Conservation (phyloP, 2,797 vertebrate species). For the Amblyraja radiata region DNA sequence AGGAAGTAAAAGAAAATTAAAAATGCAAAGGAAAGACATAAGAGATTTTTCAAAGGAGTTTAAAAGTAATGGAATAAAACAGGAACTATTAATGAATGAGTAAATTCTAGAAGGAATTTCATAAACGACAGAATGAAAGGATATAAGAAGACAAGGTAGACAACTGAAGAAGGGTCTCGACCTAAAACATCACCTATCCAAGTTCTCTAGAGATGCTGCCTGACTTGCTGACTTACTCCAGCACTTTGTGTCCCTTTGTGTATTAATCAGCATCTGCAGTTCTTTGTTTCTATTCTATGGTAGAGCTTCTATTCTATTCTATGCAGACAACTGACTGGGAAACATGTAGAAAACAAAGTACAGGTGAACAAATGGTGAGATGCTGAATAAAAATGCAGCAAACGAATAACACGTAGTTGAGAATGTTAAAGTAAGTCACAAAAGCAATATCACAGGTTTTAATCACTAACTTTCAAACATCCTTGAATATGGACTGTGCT, state of each 20-base stretch:
- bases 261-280: too few relatives aligned
- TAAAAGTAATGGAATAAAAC: background rate
- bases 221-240: too few relatives aligned
- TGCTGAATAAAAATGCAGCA: background rate
- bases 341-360: background rate
- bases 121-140: background rate
- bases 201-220: too few relatives aligned
- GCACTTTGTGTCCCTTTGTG: too few relatives aligned
- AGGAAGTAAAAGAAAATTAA: background rate
- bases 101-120: background rate
- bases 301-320: too few relatives aligned
- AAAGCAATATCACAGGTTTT: background rate
- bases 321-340: background rate
- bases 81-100: background rate
- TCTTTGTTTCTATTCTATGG: too few relatives aligned
- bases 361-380: background rate
- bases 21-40: background rate
- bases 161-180: background rate
- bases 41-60: background rate
- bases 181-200: too few relatives aligned
- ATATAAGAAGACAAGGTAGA: background rate
- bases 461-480: slow-evolving; percentile 1
- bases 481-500: background rate
- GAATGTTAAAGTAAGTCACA: background rate
- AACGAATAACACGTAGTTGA: background rate